These are phyloP conservation scores for Dipodomys merriami DNA, from an alignment of 2,113 vertebrate genomes.

Conservation along the genomic window DNA sequence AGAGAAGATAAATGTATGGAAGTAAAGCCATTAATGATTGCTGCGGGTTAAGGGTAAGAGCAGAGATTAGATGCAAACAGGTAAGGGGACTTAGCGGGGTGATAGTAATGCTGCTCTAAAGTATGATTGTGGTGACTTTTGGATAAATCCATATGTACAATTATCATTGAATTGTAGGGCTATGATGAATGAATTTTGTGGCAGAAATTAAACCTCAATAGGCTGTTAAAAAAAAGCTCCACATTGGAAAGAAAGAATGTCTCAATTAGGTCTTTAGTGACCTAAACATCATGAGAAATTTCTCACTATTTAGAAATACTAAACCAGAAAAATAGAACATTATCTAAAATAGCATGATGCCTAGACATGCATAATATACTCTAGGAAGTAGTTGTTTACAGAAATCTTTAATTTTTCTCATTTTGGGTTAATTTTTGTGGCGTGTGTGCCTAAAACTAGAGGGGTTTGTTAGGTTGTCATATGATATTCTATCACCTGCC, in stretches of 20 bases:
- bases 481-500: not conserved
- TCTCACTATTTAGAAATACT: constrained; percentile 70
- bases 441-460: not conserved
- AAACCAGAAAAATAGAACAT: constrained; percentile 64
- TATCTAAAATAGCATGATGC: constrained; percentile 58
- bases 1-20: constrained; percentile 8
- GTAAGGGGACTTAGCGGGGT: not conserved
- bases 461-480: constrained; percentile 23
- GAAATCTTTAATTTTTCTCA: not conserved
- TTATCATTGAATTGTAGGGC: constrained; percentile 3
- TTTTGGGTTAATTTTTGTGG: constrained; percentile 15
- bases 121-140: not conserved
- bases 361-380: constrained; percentile 12
- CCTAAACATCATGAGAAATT: constrained; percentile 56
- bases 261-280: constrained; percentile 64
- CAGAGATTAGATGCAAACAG: not conserved
- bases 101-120: not conserved
- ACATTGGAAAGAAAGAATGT: constrained; percentile 48
- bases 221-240: not conserved
- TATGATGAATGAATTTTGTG: not conserved
- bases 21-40: not conserved
- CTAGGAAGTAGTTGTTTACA: not conserved
- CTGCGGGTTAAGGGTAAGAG: not conserved
- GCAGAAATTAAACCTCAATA: constrained; percentile 39
- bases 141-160: constrained; percentile 18